Evolutionary conservation across 2,888 invertebrate species (phyloP).

Genomic region (Euzophera pinguis): DNA sequence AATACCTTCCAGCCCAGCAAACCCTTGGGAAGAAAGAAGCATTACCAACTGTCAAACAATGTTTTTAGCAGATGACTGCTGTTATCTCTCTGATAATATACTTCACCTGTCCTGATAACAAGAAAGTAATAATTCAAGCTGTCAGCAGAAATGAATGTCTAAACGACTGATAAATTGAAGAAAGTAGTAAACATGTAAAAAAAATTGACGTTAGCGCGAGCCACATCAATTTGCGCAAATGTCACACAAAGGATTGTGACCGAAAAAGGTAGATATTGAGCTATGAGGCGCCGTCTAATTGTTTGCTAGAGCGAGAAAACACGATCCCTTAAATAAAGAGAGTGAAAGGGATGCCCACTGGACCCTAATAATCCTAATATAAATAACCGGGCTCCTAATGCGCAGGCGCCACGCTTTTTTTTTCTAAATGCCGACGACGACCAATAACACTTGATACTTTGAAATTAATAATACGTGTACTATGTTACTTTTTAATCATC

Average conservation of each 20-base stretch:
- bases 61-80: not conserved
- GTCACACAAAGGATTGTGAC: not conserved
- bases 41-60: too few species aligned
- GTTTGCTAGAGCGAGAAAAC: slow-evolving; percentile 1
- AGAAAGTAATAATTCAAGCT: not conserved
- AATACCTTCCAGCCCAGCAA: too few species aligned
- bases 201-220: slow-evolving; percentile 6
- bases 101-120: too few species aligned
- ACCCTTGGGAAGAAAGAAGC: too few species aligned
- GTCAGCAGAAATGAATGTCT: not conserved
- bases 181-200: not conserved
- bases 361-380: slow-evolving; percentile 54
- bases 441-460: slow-evolving; percentile 42
- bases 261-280: slow-evolving; percentile 5
- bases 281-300: slow-evolving; percentile 12
- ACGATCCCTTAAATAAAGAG: slow-evolving; percentile 5
- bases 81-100: too few species aligned
- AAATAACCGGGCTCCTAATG: slow-evolving; percentile 65
- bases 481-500: too few species aligned
- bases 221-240: slow-evolving; percentile 1
- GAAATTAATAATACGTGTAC: not conserved
- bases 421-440: slow-evolving; percentile 28
- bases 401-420: slow-evolving; percentile 67
- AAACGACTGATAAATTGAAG: not conserved
- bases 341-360: slow-evolving; percentile 31